Conservation (phyloP, 1,140 invertebrate species). For the Drosophila repleta region DNA sequence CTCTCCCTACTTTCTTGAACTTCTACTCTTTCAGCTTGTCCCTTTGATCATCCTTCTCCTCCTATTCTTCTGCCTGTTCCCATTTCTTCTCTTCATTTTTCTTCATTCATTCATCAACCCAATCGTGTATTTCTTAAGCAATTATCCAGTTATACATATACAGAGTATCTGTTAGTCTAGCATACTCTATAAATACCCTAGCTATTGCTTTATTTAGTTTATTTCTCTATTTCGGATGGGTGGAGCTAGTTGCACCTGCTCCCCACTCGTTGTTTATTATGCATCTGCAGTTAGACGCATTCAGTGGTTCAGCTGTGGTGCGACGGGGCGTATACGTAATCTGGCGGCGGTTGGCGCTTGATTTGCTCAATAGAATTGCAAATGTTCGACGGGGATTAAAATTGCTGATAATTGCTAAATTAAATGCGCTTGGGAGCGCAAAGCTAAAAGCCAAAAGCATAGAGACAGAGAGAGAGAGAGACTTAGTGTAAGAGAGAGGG, state of each 20-base stretch:
- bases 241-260: constrained; percentile 1
- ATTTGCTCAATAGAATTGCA: constrained; percentile 73
- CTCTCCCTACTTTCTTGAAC: too few relatives aligned
- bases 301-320: constrained; percentile 8
- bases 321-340: constrained; percentile 70
- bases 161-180: too few relatives aligned
- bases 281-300: constrained; percentile 1
- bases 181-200: too few relatives aligned
- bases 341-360: constrained; percentile 57
- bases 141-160: too few relatives aligned
- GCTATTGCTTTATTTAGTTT: not conserved
- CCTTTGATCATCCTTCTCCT: too few relatives aligned
- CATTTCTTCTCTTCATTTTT: too few relatives aligned
- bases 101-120: too few relatives aligned
- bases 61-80: too few relatives aligned
- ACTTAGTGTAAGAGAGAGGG: not conserved
- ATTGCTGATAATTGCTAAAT: constrained; percentile 80
- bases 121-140: too few relatives aligned
- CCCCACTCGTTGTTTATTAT: not conserved
- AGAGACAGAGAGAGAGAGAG: constrained; percentile 10
- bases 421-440: constrained; percentile 68
- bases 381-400: constrained; percentile 77
- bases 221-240: not conserved
- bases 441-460: constrained; percentile 18
- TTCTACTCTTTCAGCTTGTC: too few relatives aligned